phyloP scores from a whole-genome alignment of 2,113 vertebrate genomes.

The Cyanistes caeruleus region DNA sequence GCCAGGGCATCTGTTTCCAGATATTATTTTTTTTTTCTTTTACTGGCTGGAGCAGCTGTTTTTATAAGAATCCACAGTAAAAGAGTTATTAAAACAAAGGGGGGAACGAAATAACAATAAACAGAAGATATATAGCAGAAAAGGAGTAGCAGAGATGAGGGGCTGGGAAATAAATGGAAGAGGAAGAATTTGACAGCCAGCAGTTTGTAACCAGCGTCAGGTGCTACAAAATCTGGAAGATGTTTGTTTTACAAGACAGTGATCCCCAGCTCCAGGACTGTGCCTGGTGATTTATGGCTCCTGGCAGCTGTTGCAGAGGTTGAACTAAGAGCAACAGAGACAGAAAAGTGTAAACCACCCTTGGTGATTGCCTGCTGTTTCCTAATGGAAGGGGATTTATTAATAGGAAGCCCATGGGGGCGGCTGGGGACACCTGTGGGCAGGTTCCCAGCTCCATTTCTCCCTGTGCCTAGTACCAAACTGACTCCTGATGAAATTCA shows the following conservation, averaged over 20 bases:
- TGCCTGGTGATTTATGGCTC: slow-evolving; percentile 55
- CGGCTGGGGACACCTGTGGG: neutral
- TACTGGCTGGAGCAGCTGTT: slow-evolving; percentile 68
- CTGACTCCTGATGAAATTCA: neutral
- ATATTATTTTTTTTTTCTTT: slow-evolving; percentile 40
- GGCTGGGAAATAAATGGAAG: slow-evolving; percentile 34
- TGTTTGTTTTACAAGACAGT: slow-evolving; percentile 58
- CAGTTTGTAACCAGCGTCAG: slow-evolving; percentile 35
- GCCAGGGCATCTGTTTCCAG: slow-evolving; percentile 66
- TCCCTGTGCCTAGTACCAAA: neutral
- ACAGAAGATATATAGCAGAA: slow-evolving; percentile 38
- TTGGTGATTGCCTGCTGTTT: neutral
- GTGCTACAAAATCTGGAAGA: slow-evolving; percentile 53
- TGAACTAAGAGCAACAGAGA: slow-evolving; percentile 30
- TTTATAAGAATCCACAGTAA: slow-evolving; percentile 70
- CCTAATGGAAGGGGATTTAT: slow-evolving; percentile 1
- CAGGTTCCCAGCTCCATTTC: neutral
- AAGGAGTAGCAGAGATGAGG: neutral
- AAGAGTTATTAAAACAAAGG: slow-evolving; percentile 73
- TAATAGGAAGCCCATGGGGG: neutral
- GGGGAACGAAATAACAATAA: slow-evolving; percentile 59
- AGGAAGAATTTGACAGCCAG: slow-evolving; percentile 15
- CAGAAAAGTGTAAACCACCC: slow-evolving; percentile 6
- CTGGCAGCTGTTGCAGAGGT: slow-evolving; percentile 36
- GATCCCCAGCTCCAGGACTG: slow-evolving; percentile 26